These are phyloP conservation scores for Brachionus calyciflorus DNA, from an alignment of 1,140 invertebrate genomes.

Conservation along the genomic window DNA sequence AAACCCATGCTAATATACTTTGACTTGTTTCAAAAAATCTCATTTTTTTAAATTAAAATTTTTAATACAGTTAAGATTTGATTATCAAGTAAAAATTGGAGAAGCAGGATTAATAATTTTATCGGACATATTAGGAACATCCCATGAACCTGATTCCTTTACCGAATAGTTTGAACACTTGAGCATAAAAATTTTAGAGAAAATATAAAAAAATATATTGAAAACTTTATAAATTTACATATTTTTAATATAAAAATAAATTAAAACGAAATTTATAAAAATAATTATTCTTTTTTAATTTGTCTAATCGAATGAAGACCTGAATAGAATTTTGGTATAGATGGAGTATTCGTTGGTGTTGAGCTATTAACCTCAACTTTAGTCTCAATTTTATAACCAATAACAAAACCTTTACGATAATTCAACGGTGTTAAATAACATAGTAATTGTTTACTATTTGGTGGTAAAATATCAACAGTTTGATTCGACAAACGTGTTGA, in stretches of 20 bases:
- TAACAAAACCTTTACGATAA: conserved; percentile 36
- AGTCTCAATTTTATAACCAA: conserved; percentile 37
- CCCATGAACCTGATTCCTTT: no score
- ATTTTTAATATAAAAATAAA: background rate
- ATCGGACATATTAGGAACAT: no score
- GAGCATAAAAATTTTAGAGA: no score
- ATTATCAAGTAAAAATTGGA: no score
- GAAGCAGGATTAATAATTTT: no score
- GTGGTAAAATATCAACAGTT: conserved; percentile 1
- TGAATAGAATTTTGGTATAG: conserved; percentile 9
- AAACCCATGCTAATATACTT: no score
- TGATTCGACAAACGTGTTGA: background rate
- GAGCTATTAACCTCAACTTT: background rate
- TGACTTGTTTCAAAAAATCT: no score
- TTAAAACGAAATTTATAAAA: background rate
- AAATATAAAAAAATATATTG: no score
- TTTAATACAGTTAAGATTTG: no score
- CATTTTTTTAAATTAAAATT: no score
- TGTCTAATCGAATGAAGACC: conserved; percentile 14
- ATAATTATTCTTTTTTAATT: background rate
- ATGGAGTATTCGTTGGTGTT: background rate
- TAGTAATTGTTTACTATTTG: conserved; percentile 3
- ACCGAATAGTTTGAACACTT: no score
- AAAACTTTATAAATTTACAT: no score
- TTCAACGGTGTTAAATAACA: conserved; percentile 20